Evolutionary conservation across 2,888 invertebrate species (phyloP).

Genomic region (Kuschelorhynchus macadamiae): DNA sequence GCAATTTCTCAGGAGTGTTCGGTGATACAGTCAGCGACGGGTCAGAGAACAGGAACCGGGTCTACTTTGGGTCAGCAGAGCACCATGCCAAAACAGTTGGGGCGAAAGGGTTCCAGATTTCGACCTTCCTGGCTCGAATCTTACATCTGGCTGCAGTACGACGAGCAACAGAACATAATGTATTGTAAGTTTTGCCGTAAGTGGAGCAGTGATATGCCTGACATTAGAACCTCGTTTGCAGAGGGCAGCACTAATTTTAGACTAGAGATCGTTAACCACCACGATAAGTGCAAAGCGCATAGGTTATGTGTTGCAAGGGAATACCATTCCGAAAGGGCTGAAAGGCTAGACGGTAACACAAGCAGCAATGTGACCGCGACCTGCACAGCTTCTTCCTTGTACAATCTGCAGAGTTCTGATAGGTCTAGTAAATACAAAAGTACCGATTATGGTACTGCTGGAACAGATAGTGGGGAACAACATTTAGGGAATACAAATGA

Average conservation of each 20-base stretch:
- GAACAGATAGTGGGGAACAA: background rate
- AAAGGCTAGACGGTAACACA: conserved; percentile 3
- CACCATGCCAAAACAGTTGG: conserved; percentile 44
- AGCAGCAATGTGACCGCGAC: background rate
- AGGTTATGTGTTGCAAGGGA: conserved; percentile 75
- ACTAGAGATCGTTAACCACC: conserved; percentile 84
- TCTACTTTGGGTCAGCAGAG: background rate
- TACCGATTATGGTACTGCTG: background rate
- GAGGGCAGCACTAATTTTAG: conserved; percentile 84
- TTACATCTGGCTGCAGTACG: conserved; percentile 82
- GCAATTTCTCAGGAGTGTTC: conserved; percentile 65
- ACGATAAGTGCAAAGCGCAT: conserved; percentile 84
- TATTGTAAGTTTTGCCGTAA: conserved; percentile 82
- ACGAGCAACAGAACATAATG: conserved; percentile 78
- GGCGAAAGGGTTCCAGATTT: conserved; percentile 76
- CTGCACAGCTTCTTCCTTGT: conserved; percentile 4
- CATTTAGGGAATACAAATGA: background rate
- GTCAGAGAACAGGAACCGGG: background rate
- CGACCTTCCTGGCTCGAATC: conserved; percentile 78
- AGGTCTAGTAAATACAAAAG: conserved; percentile 4
- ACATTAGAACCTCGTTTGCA: conserved; percentile 84
- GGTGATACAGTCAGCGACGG: conserved; percentile 59
- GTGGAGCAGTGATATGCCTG: conserved; percentile 79
- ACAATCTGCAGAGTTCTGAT: conserved; percentile 12
- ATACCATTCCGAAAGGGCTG: conserved; percentile 58